Conservation (phyloP, 2,797 vertebrate genomes). For the Pristis pectinata region DNA sequence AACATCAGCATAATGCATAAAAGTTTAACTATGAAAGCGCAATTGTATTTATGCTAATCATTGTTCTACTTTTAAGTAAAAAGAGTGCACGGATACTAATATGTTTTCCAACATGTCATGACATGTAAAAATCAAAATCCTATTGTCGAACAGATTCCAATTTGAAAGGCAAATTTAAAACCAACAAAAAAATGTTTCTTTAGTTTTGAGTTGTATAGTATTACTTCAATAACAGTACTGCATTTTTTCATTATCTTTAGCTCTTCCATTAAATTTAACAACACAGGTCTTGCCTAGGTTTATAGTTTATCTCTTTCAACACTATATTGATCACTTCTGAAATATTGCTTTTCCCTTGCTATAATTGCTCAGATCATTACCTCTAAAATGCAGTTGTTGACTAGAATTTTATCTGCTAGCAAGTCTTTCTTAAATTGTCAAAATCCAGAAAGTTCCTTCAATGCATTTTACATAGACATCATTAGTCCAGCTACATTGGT, state of each 20-base stretch:
- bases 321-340: not conserved
- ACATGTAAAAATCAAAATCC: not conserved
- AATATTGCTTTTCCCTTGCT: not conserved
- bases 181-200: not conserved
- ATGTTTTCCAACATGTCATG: not conserved
- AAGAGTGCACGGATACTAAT: not conserved
- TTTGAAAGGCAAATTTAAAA: not conserved
- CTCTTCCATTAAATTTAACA: not conserved
- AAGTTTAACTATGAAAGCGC: not conserved
- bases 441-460: not conserved
- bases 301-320: not conserved
- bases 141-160: not conserved
- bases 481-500: not conserved
- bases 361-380: conserved; percentile 20
- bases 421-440: not conserved
- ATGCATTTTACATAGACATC: not conserved
- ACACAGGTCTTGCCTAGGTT: not conserved
- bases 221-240: not conserved
- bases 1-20: no score
- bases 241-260: not conserved
- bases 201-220: not conserved
- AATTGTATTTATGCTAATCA: not conserved
- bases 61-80: not conserved
- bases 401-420: not conserved
- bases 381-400: not conserved